Conservation (phyloP, 2,888 invertebrate species). For the Nemoura dubitans region DNA sequence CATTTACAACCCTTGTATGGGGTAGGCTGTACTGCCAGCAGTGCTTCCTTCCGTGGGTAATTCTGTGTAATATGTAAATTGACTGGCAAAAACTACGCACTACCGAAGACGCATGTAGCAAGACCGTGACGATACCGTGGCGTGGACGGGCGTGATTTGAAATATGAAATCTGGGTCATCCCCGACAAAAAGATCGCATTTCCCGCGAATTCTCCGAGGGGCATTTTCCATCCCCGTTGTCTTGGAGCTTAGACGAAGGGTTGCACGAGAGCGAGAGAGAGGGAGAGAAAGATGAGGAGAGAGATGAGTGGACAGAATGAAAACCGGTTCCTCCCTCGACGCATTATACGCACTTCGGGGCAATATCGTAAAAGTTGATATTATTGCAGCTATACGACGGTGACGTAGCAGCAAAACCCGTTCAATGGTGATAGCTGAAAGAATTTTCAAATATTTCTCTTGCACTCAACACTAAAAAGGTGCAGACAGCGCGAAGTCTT, state of each 20-base stretch:
- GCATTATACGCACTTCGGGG: constrained; percentile 12
- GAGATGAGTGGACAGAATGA: not conserved
- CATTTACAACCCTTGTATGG: too few species aligned
- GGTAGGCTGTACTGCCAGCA: too few species aligned
- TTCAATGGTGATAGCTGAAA: not conserved
- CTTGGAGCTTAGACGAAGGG: not conserved
- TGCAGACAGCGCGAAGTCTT: not conserved
- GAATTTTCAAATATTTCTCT: not conserved
- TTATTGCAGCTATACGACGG: not conserved
- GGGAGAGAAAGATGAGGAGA: not conserved
- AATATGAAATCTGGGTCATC: not conserved
- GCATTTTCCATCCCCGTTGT: not conserved
- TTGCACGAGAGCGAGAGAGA: not conserved
- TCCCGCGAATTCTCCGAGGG: not conserved
- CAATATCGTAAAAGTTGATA: not conserved
- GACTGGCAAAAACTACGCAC: too few species aligned
- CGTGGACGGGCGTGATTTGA: not conserved
- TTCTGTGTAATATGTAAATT: too few species aligned
- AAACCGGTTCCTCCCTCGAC: not conserved
- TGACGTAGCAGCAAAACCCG: not conserved
- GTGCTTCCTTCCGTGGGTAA: too few species aligned
- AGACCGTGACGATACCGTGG: too few species aligned
- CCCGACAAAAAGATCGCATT: not conserved
- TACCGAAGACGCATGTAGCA: too few species aligned
- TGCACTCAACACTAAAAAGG: not conserved